A percentile compares a stretch with the other conserved stretches of the same genome.
Evolutionary conservation across 2,797 vertebrate genomes (phyloP).

Genomic region (Pangasius krempfi): DNA sequence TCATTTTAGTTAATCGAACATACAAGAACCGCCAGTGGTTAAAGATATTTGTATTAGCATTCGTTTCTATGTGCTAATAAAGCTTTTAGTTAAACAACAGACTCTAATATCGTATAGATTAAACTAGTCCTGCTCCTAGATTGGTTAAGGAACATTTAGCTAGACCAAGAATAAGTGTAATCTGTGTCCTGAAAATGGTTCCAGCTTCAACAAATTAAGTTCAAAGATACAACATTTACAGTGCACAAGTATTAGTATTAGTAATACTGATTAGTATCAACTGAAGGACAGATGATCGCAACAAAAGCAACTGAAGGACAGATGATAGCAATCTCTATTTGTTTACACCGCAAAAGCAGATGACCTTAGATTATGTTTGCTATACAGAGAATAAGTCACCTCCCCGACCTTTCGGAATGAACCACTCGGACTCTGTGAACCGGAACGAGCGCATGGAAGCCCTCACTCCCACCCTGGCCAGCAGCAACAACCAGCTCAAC

Average conservation of each 20-base stretch:
- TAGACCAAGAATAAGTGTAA: neutral
- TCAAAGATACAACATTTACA: neutral
- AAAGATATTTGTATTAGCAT: neutral
- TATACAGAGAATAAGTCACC: constrained; percentile 83
- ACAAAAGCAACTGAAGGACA: neutral
- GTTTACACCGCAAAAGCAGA: constrained; percentile 36
- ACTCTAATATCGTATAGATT: neutral
- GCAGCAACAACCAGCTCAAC: constrained; percentile 87
- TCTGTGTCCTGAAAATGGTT: neutral
- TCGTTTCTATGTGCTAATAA: neutral
- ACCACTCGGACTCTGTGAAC: constrained; percentile 82
- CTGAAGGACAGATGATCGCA: no score
- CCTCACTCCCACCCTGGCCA: constrained; percentile 76
- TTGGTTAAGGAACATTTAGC: neutral
- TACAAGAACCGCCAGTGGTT: neutral
- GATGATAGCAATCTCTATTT: constrained; percentile 34
- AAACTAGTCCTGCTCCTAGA: neutral
- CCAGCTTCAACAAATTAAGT: neutral
- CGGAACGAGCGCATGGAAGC: constrained; percentile 76
- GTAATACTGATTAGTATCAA: no score
- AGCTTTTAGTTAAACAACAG: neutral
- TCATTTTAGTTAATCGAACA: neutral
- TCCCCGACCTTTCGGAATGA: constrained; percentile 81
- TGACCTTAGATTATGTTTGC: constrained; percentile 48
- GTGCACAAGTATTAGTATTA: neutral